phyloP scores from a whole-genome alignment of 2,797 vertebrate species.

The Masticophis lateralis region DNA sequence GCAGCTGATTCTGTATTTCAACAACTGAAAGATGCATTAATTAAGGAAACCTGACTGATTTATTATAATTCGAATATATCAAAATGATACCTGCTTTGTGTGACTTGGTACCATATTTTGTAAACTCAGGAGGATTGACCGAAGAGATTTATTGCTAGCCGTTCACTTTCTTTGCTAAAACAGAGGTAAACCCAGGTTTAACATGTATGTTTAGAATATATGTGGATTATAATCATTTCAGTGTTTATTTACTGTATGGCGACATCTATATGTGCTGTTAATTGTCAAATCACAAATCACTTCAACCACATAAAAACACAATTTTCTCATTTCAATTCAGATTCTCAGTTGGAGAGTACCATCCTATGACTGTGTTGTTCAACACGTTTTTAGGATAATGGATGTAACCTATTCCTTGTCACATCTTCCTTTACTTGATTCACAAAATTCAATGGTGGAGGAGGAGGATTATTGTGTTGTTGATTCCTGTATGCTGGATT shows the following conservation, averaged over 20 bases:
- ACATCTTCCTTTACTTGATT: background rate
- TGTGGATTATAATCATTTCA: background rate
- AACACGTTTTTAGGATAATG: background rate
- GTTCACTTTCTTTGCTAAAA: background rate
- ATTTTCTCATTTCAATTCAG: background rate
- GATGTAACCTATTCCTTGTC: background rate
- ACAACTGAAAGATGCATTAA: background rate
- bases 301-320: background rate
- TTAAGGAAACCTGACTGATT: background rate
- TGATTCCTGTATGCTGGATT: background rate
- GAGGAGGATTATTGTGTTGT: background rate
- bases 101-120: background rate
- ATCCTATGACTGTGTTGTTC: background rate
- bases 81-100: background rate
- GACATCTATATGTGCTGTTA: background rate
- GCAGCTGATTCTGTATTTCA: background rate
- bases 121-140: background rate
- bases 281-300: background rate
- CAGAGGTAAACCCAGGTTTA: background rate
- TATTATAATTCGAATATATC: background rate
- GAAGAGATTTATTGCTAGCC: background rate
- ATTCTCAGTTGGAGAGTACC: background rate
- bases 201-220: background rate
- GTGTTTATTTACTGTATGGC: background rate
- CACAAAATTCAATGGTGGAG: background rate